Conservation (phyloP, 1,140 invertebrate species). For the Probaryconus sp. region DNA sequence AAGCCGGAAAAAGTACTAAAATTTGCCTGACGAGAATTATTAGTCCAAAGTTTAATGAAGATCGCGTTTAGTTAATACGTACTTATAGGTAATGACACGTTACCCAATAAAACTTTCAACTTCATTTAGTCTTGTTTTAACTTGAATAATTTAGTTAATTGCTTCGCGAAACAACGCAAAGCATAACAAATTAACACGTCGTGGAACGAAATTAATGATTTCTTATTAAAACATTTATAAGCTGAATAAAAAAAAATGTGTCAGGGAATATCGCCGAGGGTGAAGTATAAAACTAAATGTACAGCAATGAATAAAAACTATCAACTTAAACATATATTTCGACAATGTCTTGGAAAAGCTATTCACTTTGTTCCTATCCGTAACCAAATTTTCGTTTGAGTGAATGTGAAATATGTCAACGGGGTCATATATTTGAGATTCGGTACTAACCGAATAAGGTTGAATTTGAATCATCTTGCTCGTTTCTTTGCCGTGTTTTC, state of each 20-base stretch:
- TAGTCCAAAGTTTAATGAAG: constrained; percentile 19
- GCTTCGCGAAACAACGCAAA: no score
- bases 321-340: constrained; percentile 32
- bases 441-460: constrained; percentile 34
- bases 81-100: no score
- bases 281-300: no score
- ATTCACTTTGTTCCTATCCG: constrained; percentile 39
- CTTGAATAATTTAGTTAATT: no score
- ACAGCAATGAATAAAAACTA: constrained; percentile 26
- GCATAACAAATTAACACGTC: no score
- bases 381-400: constrained; percentile 42
- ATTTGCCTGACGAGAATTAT: background rate
- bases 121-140: no score
- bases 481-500: constrained; percentile 19
- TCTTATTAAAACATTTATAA: no score
- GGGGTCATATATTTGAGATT: constrained; percentile 59
- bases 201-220: no score
- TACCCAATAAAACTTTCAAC: no score
- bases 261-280: no score
- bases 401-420: constrained; percentile 67
- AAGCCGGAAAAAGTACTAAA: background rate
- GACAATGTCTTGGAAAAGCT: background rate
- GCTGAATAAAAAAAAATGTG: no score
- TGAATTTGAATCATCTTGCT: constrained; percentile 30
- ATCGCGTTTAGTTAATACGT: background rate